Evolutionary conservation across 2,797 vertebrate species (phyloP).

Genomic region (Eidolon dupreanum): DNA sequence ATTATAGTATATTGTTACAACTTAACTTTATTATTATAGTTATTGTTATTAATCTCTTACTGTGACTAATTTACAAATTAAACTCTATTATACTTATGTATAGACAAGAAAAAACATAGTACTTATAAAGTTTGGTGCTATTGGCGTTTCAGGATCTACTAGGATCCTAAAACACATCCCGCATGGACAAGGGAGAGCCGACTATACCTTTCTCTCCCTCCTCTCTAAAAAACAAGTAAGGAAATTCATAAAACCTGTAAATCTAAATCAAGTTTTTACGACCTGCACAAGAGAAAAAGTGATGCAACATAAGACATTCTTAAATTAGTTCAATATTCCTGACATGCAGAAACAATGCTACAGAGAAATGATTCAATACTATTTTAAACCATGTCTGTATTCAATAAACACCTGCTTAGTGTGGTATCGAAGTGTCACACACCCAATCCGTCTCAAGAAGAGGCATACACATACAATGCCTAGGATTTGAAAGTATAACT

Average conservation of each 20-base stretch:
- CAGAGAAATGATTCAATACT: background rate
- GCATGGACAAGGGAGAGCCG: background rate
- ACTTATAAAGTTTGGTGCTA: background rate
- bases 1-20: background rate
- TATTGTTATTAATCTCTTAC: background rate
- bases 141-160: background rate
- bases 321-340: background rate
- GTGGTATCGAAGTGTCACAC: background rate
- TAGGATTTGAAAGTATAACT: background rate
- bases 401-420: background rate
- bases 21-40: background rate
- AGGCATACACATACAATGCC: background rate
- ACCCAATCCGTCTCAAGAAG: background rate
- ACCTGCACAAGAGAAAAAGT: background rate
- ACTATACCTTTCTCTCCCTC: background rate
- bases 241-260: background rate
- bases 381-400: background rate
- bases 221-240: background rate
- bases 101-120: background rate
- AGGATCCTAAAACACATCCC: background rate
- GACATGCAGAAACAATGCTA: background rate
- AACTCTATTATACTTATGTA: background rate
- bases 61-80: background rate
- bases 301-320: background rate
- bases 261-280: conserved; percentile 18